phyloP scores from a whole-genome alignment of 2,113 vertebrate species.

The Syrrhaptes paradoxus region DNA sequence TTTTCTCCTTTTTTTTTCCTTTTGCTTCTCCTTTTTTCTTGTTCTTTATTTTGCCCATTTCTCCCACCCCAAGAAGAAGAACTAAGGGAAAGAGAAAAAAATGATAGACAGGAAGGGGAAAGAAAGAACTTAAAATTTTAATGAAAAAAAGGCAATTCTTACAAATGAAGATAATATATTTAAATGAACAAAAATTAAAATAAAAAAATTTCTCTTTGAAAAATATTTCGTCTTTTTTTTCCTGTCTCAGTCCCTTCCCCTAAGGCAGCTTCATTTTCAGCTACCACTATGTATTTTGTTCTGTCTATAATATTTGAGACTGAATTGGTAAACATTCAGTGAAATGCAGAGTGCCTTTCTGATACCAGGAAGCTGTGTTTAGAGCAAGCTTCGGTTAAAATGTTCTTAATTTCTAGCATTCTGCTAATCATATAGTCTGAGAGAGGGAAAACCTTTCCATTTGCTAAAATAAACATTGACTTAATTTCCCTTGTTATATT shows the following conservation, averaged over 20 bases:
- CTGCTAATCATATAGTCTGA: neutral
- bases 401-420: neutral
- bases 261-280: neutral
- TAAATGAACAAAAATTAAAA: neutral
- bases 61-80: accelerated
- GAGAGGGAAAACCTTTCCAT: neutral
- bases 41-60: accelerated
- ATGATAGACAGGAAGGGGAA: accelerated
- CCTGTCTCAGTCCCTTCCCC: accelerated
- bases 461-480: conserved; percentile 29
- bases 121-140: neutral
- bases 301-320: neutral
- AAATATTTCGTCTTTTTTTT: neutral
- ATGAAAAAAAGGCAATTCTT: neutral
- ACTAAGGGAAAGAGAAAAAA: neutral
- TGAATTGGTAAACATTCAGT: neutral
- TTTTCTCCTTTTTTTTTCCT: neutral
- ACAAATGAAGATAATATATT: neutral
- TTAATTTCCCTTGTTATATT: conserved; percentile 54
- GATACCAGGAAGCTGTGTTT: neutral
- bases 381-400: neutral
- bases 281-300: neutral
- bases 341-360: neutral
- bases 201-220: neutral
- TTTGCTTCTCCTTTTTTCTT: neutral